Conservation (phyloP, 2,888 invertebrate genomes). For the Euspilapteryx auroguttella region DNA sequence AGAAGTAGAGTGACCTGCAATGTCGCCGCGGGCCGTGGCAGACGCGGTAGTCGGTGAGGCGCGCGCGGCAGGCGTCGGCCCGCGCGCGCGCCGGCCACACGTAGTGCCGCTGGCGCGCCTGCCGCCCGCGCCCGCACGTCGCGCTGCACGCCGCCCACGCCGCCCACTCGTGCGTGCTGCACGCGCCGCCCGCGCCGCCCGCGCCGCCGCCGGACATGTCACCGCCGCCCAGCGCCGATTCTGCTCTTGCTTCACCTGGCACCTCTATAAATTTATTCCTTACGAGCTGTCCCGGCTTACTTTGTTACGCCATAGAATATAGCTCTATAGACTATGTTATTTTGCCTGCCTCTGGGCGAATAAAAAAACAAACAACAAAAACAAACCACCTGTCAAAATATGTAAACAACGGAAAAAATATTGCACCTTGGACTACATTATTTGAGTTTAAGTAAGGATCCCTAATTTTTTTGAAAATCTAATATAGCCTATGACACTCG, state of each 20-base stretch:
- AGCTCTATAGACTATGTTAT: too few species aligned
- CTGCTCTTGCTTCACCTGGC: not conserved
- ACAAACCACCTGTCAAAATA: too few species aligned
- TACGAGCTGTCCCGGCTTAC: not conserved
- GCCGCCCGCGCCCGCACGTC: constrained; percentile 75
- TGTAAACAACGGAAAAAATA: too few species aligned
- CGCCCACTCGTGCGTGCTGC: constrained; percentile 74
- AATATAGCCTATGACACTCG: too few species aligned
- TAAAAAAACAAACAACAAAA: too few species aligned
- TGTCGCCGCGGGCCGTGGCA: constrained; percentile 51
- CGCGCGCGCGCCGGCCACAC: constrained; percentile 52
- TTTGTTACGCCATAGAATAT: too few species aligned
- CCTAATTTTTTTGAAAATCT: too few species aligned
- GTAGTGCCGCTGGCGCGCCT: constrained; percentile 61
- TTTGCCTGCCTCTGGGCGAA: too few species aligned
- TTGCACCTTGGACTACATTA: too few species aligned
- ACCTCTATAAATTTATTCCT: not conserved
- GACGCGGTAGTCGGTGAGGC: constrained; percentile 53
- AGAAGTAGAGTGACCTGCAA: too few species aligned
- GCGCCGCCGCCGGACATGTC: constrained; percentile 18
- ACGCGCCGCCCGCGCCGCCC: constrained; percentile 61
- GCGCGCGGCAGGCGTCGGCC: constrained; percentile 62
- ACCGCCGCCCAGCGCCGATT: not conserved
- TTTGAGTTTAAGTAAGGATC: too few species aligned
- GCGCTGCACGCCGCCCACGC: constrained; percentile 81